These are phyloP conservation scores for Agriotes lineatus DNA, from an alignment of 2,888 invertebrate genomes.

Conservation along the genomic window DNA sequence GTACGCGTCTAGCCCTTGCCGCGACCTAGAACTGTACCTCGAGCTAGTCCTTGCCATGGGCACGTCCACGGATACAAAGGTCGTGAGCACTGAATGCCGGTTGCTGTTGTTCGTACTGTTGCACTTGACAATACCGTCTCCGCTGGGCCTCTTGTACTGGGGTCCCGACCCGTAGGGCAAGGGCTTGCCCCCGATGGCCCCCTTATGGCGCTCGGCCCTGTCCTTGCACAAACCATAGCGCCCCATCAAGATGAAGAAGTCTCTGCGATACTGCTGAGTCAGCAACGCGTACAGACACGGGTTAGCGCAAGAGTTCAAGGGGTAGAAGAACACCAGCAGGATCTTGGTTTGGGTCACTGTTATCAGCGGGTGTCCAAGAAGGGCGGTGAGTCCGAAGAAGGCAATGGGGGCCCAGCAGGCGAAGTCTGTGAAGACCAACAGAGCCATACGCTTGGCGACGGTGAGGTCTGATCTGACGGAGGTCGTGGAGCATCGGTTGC, in stretches of 20 bases:
- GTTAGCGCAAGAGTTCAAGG: slow-evolving; percentile 78
- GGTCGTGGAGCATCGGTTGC: slow-evolving; percentile 69
- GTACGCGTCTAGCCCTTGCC: slow-evolving; percentile 52
- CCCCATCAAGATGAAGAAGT: slow-evolving; percentile 69
- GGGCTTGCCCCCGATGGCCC: slow-evolving; percentile 65
- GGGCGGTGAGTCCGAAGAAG: slow-evolving; percentile 75
- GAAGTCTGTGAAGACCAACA: slow-evolving; percentile 76
- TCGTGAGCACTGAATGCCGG: slow-evolving; percentile 62
- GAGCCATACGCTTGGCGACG: slow-evolving; percentile 76
- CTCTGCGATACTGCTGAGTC: slow-evolving; percentile 75
- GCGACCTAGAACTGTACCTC: slow-evolving; percentile 53
- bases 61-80: slow-evolving; percentile 64
- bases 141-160: slow-evolving; percentile 57
- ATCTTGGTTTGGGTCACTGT: slow-evolving; percentile 69
- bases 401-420: slow-evolving; percentile 75
- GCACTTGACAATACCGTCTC: slow-evolving; percentile 45
- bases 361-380: slow-evolving; percentile 73
- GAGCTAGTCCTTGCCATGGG: slow-evolving; percentile 58
- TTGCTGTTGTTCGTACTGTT: slow-evolving; percentile 55
- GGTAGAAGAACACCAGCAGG: slow-evolving; percentile 76
- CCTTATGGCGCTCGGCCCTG: slow-evolving; percentile 65
- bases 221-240: slow-evolving; percentile 66
- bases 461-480: slow-evolving; percentile 66
- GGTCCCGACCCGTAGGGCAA: slow-evolving; percentile 61
- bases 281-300: slow-evolving; percentile 77